Base-by-base conservation (phyloP, 2,113 vertebrate species). In the Festucalex cinctus region DNA sequence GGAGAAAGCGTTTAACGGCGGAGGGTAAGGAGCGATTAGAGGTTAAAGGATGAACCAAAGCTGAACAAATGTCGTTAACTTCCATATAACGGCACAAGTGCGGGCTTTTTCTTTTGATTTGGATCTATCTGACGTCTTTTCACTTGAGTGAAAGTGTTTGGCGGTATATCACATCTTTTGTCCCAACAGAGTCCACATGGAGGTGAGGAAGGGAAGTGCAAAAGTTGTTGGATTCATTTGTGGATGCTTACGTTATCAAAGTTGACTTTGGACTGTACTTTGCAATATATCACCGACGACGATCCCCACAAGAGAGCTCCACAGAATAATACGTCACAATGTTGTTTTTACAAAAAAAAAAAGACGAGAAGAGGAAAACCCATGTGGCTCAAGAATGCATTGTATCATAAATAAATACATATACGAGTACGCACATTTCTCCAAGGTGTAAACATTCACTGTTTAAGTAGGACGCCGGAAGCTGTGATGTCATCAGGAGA, bases 221-320 rank as follows among this genome's bases (percentile, higher is more conserved):
- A 82, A 85, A 84, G 84, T 83, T 86, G 80, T 88, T 84, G 81
- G 85, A 81, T 84, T 86, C 81, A 86, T 87, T 84, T 88, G 74
- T 76, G 66, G 71, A 67, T 57, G 71, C 70, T 85, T 81, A 78
- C 64, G 73, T 84, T 37, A 78, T 43, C 76, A 79, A 86, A 82
- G 76, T 84, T 84, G 81, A 79, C 70, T 73, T 86, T 65, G 58
- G 51, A 68, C 48, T 35, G 71, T 80, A 70, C 63, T 43, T 63
- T 22, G 16, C 37, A 63, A 39, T 26, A 14, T 6, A 22, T 60
- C 36, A 39, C 59, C 41, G 35, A 5, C 5, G 13, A 22, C 41
- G 12, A 41, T 43, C 7, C 10, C 57, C 7, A 36, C 10, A 32
- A 57, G 14, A 16, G 16, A 19, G 7, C 22, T 20, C 6, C 17